These are phyloP conservation scores for Drosophila putrida DNA, from an alignment of 2,888 invertebrate species.

Conservation along the genomic window DNA sequence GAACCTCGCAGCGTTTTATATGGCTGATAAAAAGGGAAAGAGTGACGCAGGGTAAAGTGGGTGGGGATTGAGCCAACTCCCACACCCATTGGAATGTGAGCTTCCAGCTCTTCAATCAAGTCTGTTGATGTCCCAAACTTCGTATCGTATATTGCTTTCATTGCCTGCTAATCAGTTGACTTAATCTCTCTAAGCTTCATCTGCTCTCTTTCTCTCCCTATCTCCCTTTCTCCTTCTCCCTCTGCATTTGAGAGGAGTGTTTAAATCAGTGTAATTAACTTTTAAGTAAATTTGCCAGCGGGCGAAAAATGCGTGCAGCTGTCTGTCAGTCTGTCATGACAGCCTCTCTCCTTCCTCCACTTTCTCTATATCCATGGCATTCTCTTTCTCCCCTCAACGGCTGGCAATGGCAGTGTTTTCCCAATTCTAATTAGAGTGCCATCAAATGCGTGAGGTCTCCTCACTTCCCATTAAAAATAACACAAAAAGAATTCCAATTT, in stretches of 20 bases:
- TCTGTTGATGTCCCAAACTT: conserved; percentile 41
- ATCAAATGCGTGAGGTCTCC: conserved; percentile 19
- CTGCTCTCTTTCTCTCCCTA: background rate
- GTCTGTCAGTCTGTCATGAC: conserved; percentile 26
- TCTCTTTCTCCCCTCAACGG: background rate
- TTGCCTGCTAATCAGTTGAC: conserved; percentile 51
- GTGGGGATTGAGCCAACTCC: background rate
- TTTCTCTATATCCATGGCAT: too few species aligned
- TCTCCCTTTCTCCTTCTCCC: background rate
- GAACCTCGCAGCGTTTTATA: conserved; percentile 16
- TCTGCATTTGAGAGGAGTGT: conserved; percentile 20
- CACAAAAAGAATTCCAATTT: background rate
- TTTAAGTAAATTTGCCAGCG: conserved; percentile 59
- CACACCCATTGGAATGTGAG: conserved; percentile 22
- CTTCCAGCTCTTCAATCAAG: background rate
- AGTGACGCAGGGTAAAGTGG: too few species aligned
- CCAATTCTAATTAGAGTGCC: conserved; percentile 41
- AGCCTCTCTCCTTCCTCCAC: background rate
- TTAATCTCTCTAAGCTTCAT: conserved; percentile 24
- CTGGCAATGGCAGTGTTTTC: conserved; percentile 12
- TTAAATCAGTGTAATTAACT: conserved; percentile 65
- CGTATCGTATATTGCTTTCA: conserved; percentile 15
- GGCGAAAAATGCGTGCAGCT: conserved; percentile 3
- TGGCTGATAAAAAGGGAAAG: background rate
- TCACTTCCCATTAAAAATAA: too few species aligned